phyloP scores from a whole-genome alignment of 2,888 invertebrate genomes.

The Tetrapedia diversipes region DNA sequence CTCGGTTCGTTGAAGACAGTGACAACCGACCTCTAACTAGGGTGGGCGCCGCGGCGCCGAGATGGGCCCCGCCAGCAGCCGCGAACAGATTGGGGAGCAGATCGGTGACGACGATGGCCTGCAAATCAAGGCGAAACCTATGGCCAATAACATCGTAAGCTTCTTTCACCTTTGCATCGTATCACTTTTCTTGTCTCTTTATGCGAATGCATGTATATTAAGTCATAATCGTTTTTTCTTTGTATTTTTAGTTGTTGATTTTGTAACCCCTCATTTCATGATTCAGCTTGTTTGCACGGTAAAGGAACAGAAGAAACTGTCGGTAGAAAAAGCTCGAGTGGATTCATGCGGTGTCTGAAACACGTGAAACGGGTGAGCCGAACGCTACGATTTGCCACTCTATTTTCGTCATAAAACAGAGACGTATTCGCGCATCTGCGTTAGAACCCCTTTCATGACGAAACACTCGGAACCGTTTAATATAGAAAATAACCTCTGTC shows the following conservation, averaged over 20 bases:
- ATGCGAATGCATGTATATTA: too few relatives aligned
- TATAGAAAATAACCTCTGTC: slow-evolving; percentile 28
- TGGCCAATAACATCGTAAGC: slow-evolving; percentile 74
- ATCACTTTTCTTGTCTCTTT: too few relatives aligned
- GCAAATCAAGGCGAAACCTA: slow-evolving; percentile 76
- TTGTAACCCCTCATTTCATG: neutral
- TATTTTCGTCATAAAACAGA: slow-evolving; percentile 55
- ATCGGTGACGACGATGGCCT: slow-evolving; percentile 80
- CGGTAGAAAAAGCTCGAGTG: neutral
- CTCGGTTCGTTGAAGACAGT: slow-evolving; percentile 33
- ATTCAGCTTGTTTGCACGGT: neutral
- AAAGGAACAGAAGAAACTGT: neutral
- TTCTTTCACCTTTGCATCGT: neutral
- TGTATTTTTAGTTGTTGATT: neutral
- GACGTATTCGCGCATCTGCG: slow-evolving; percentile 33
- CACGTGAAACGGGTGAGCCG: slow-evolving; percentile 19
- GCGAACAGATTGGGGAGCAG: slow-evolving; percentile 79
- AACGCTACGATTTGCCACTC: slow-evolving; percentile 40
- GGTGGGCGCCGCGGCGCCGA: slow-evolving; percentile 68
- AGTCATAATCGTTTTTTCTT: neutral
- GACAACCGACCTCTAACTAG: slow-evolving; percentile 28
- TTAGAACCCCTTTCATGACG: slow-evolving; percentile 23
- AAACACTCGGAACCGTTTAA: slow-evolving; percentile 26
- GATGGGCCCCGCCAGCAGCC: slow-evolving; percentile 80
- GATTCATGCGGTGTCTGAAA: slow-evolving; percentile 10